A percentile compares a stretch with the other conserved stretches of the same genome.
phyloP scores from a whole-genome alignment of 2,888 invertebrate genomes.

The Prenolepis imparis region DNA sequence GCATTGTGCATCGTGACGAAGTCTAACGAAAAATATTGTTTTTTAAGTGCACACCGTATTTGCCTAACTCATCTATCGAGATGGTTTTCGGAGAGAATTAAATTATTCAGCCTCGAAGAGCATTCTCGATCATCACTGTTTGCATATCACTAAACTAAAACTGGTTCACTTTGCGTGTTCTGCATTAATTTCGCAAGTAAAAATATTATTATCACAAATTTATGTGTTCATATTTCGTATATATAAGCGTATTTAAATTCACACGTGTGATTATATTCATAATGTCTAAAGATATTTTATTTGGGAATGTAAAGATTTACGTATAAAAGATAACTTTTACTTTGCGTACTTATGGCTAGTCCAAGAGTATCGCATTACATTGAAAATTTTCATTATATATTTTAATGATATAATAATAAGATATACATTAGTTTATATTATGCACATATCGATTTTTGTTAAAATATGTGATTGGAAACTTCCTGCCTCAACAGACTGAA shows the following conservation, averaged over 20 bases:
- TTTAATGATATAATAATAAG: slow-evolving; percentile 3
- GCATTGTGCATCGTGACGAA: slow-evolving; percentile 66
- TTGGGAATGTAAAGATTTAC: slow-evolving; percentile 5
- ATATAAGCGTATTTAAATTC: slow-evolving; percentile 12
- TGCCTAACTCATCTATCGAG: slow-evolving; percentile 32
- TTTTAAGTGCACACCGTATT: slow-evolving; percentile 25
- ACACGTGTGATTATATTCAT: slow-evolving; percentile 7
- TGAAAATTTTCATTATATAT: slow-evolving; percentile 14
- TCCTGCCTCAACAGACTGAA: slow-evolving; percentile 42
- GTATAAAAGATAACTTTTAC: background rate
- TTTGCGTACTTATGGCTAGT: slow-evolving; percentile 14
- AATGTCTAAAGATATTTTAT: slow-evolving; percentile 20
- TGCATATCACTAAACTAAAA: slow-evolving; percentile 23
- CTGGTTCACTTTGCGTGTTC: slow-evolving; percentile 14
- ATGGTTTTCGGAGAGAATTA: background rate
- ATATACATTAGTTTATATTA: slow-evolving; percentile 4
- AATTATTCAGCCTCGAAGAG: slow-evolving; percentile 1
- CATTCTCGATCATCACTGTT: slow-evolving; percentile 5
- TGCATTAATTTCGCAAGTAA: slow-evolving; percentile 7
- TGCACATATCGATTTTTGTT: slow-evolving; percentile 41
- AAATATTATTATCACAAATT: slow-evolving; percentile 27
- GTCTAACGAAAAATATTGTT: slow-evolving; percentile 11
- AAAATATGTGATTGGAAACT: slow-evolving; percentile 38
- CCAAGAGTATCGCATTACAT: background rate
- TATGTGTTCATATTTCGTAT: slow-evolving; percentile 27